Conservation (phyloP, 1,140 invertebrate genomes). For the Trichoplusia ni region DNA sequence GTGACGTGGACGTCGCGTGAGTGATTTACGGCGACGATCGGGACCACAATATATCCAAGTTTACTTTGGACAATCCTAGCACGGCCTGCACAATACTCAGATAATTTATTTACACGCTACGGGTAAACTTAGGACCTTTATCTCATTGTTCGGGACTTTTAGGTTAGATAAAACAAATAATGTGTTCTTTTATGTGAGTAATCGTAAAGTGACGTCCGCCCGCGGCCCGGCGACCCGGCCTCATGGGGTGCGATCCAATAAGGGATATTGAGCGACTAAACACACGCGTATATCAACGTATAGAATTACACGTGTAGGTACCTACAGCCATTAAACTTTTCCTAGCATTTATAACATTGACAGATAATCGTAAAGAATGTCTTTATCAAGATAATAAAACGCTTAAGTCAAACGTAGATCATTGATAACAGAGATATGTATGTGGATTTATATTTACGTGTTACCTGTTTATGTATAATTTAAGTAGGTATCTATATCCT, state of each 20-base stretch:
- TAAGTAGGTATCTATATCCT: background rate
- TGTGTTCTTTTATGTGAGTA: slow-evolving; percentile 69
- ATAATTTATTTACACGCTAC: slow-evolving; percentile 76
- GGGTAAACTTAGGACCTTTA: slow-evolving; percentile 72
- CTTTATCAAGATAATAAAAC: slow-evolving; percentile 39
- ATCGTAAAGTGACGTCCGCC: slow-evolving; percentile 62
- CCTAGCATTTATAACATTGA: slow-evolving; percentile 25
- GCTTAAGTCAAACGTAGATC: slow-evolving; percentile 20
- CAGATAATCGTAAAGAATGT: slow-evolving; percentile 34
- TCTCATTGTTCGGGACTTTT: slow-evolving; percentile 73
- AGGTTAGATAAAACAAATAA: slow-evolving; percentile 77
- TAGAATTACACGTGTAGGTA: background rate
- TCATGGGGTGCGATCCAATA: slow-evolving; percentile 53
- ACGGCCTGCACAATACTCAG: slow-evolving; percentile 59
- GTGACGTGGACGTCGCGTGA: slow-evolving; percentile 51
- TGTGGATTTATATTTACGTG: slow-evolving; percentile 19
- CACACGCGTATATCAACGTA: slow-evolving; percentile 18
- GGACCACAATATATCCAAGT: slow-evolving; percentile 62
- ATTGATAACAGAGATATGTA: slow-evolving; percentile 22
- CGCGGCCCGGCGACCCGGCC: slow-evolving; percentile 36
- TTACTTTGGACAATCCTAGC: slow-evolving; percentile 70
- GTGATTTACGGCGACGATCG: slow-evolving; percentile 66
- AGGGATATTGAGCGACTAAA: slow-evolving; percentile 20
- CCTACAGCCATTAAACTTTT: slow-evolving; percentile 34
- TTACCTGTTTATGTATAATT: background rate